Conservation (phyloP, 2,888 invertebrate genomes). For the Deladenus siricidicola region DNA sequence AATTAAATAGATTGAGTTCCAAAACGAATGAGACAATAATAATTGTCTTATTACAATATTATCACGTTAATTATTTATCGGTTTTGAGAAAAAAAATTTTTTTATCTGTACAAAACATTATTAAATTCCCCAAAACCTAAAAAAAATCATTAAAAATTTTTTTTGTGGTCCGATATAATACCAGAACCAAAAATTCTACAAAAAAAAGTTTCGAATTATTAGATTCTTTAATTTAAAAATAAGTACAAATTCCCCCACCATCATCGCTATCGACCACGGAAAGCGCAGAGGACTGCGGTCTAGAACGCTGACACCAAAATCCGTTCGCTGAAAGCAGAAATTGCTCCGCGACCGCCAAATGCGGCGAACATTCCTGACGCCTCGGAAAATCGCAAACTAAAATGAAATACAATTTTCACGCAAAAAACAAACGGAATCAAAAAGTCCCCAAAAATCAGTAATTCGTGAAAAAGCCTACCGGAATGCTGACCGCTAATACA, state of each 20-base stretch:
- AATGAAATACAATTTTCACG: too few relatives aligned
- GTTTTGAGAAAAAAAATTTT: not conserved
- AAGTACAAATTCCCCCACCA: not conserved
- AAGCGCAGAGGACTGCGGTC: not conserved
- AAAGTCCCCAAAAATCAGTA: too few relatives aligned
- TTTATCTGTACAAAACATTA: not conserved
- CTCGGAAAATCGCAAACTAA: too few relatives aligned
- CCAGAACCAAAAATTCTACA: not conserved
- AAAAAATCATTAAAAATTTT: not conserved
- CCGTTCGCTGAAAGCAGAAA: not conserved
- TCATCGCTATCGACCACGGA: not conserved
- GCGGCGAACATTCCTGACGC: not conserved
- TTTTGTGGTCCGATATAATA: not conserved
- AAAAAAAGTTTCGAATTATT: not conserved
- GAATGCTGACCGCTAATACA: too few relatives aligned
- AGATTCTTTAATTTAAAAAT: not conserved
- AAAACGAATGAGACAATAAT: not conserved
- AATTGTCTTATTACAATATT: not conserved
- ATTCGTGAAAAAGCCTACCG: too few relatives aligned
- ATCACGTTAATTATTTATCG: not conserved
- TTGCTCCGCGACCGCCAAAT: not conserved
- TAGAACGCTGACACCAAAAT: not conserved
- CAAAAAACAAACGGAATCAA: too few relatives aligned
- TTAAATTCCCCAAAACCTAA: too few relatives aligned
- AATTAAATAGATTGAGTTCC: not conserved